Evolutionary conservation across 2,113 vertebrate genomes (phyloP).

Genomic region (Hoplias malabaricus): DNA sequence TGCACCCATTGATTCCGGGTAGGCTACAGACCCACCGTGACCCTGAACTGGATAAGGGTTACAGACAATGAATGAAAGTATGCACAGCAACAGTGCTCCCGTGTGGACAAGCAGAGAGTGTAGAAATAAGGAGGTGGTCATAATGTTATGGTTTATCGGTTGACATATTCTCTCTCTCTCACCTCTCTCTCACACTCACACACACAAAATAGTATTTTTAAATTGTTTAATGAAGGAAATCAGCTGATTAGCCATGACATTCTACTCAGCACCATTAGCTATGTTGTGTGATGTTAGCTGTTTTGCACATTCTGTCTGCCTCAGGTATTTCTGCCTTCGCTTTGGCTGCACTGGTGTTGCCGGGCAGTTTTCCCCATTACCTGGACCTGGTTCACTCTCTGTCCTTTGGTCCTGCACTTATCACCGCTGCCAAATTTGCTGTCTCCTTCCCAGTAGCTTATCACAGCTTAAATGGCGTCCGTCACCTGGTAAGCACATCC

Average conservation of each 20-base stretch:
- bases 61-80: too few relatives aligned
- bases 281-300: not conserved
- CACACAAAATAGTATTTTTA: not conserved
- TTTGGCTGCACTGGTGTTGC: conserved; percentile 79
- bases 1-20: too few relatives aligned
- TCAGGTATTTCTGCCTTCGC: conserved; percentile 84
- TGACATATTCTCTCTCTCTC: too few relatives aligned
- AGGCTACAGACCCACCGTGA: too few relatives aligned
- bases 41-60: too few relatives aligned
- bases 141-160: too few relatives aligned
- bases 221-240: not conserved
- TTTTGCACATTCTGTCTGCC: conserved; percentile 32
- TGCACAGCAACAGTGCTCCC: too few relatives aligned
- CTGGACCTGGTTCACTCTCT: conserved; percentile 82
- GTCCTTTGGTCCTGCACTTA: conserved; percentile 75
- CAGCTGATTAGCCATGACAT: not conserved
- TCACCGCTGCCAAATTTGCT: conserved; percentile 82
- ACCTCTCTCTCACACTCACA: too few relatives aligned
- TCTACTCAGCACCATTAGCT: not conserved
- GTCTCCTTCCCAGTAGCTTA: conserved; percentile 81
- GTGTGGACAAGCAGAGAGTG: too few relatives aligned
- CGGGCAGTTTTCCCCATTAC: conserved; percentile 80
- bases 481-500: conserved; percentile 83
- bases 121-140: too few relatives aligned
- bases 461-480: conserved; percentile 85